phyloP scores from a whole-genome alignment of 2,797 vertebrate species.

The Melanotaenia pygmaea region DNA sequence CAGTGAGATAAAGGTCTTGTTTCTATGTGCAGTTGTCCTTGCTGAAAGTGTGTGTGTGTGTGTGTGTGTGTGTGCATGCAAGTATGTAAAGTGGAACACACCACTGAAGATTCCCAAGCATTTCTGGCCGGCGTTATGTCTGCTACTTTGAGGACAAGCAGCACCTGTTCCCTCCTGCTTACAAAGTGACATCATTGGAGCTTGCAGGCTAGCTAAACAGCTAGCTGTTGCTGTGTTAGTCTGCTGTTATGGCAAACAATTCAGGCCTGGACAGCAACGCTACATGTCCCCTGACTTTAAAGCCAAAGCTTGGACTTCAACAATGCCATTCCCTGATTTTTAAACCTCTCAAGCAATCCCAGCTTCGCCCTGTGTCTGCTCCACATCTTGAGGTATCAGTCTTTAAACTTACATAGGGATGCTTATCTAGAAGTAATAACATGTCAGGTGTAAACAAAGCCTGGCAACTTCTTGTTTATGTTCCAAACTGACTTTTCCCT shows the following conservation, averaged over 20 bases:
- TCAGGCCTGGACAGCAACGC: slow-evolving; percentile 29
- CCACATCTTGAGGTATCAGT: slow-evolving; percentile 42
- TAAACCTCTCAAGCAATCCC: slow-evolving; percentile 8
- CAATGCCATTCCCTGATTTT: slow-evolving; percentile 48
- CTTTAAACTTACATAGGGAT: slow-evolving; percentile 8
- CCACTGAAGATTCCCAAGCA: slow-evolving; percentile 35
- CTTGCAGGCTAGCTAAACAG: slow-evolving; percentile 45
- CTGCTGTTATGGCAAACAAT: slow-evolving; percentile 45
- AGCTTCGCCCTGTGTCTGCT: slow-evolving; percentile 38
- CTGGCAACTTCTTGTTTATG: slow-evolving; percentile 15
- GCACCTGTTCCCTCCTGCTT: slow-evolving; percentile 74
- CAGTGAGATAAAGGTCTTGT: slow-evolving; percentile 37
- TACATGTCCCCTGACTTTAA: slow-evolving; percentile 11
- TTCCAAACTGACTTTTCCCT: slow-evolving; percentile 23
- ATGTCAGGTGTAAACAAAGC: slow-evolving; percentile 64
- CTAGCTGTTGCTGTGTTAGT: slow-evolving; percentile 30
- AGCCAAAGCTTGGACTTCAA: slow-evolving; percentile 21
- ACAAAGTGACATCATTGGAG: slow-evolving; percentile 67
- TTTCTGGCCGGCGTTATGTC: slow-evolving; percentile 43
- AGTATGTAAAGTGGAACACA: slow-evolving; percentile 36
- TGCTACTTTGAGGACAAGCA: slow-evolving; percentile 50
- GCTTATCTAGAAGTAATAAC: slow-evolving; percentile 60
- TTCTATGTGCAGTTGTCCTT: slow-evolving; percentile 42
- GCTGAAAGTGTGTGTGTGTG: slow-evolving; percentile 19
- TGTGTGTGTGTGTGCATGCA: slow-evolving; percentile 9